Base-by-base conservation (phyloP, 92 coral and sea anemone genomes). In the Actinostola sp. region DNA sequence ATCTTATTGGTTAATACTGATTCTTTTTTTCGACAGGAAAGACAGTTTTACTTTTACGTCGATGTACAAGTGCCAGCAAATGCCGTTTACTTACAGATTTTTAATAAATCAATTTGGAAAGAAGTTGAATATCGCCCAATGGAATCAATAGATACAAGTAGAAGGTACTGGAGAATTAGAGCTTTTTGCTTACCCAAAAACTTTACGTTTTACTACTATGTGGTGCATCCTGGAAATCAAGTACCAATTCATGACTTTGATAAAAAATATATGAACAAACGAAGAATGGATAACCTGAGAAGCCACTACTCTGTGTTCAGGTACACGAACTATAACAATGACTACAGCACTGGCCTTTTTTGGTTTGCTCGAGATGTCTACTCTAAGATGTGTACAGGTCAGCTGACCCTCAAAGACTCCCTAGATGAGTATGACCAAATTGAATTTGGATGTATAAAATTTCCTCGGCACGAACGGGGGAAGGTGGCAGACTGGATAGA, bases 291-390 rank as follows among this genome's bases (percentile, higher is more conserved):
- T 57, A 38, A 38, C n/a, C 1, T 27, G 15, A 68, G 73, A 35
- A 68, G 73, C 61, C 8, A 49, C 12, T 68, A 32, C 56, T 12
- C 73, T 8, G 61, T 68, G 12, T 68, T 68, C 42, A 42, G 39
- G 0, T 51, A 68, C 15, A 11, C 3, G 2, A 3, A n/a, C n/a
- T n/a, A 8, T 17, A 41, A 10, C 3, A 66, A 66, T 8, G 2
- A 0, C 11, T 7, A 49, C 21, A 13, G 2, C 16, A 11, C 11
- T 51, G 73, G 49, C 0, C 61, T 31, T 15, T 68, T 49, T 26
- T 34, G 43, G 57, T 68, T 68, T 51, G 73, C 41, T 32, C 48
- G 36, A 6, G 20, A 42, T 32, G 61, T 68, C 9, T 68, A 50
- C 17, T 0, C 33, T 68, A 61, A 32, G 20, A 30, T 68, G 60